Evolutionary conservation across 2,797 vertebrate species (phyloP).

Genomic region (Lithobates sylvaticus): DNA sequence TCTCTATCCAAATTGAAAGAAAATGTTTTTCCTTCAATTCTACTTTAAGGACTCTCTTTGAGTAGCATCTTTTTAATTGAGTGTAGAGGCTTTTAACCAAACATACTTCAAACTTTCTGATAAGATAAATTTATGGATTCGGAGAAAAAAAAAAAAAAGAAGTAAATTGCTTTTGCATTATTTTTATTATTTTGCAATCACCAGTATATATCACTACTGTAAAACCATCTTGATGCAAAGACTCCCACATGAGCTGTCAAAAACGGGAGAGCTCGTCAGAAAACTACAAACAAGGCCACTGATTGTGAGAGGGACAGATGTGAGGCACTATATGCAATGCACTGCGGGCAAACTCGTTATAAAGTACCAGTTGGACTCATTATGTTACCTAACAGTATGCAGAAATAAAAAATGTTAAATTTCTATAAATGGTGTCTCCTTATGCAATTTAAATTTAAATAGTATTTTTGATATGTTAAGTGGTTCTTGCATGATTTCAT

Average conservation of each 20-base stretch:
- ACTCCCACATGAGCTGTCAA: slow-evolving; percentile 12
- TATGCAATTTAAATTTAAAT: background rate
- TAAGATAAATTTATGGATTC: background rate
- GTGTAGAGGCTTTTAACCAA: background rate
- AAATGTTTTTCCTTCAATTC: too few relatives aligned
- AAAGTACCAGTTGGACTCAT: background rate
- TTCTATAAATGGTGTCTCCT: background rate
- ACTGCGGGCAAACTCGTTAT: background rate
- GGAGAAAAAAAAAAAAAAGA: background rate
- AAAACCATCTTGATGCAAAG: slow-evolving; percentile 23
- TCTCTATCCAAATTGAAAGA: too few relatives aligned
- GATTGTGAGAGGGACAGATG: slow-evolving; percentile 1
- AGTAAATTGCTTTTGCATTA: background rate
- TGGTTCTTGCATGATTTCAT: background rate
- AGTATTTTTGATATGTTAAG: background rate
- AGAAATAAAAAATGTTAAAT: background rate
- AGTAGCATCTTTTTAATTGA: too few relatives aligned
- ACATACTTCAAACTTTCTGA: background rate
- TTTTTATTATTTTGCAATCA: slow-evolving; percentile 15
- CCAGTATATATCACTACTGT: background rate
- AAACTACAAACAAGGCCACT: slow-evolving; percentile 10
- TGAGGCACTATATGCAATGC: background rate
- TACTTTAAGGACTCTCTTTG: too few relatives aligned
- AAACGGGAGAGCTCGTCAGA: background rate
- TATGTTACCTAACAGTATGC: slow-evolving; percentile 2